Evolutionary conservation across 2,888 invertebrate species (phyloP).

Genomic region (Bombyx huttoni): DNA sequence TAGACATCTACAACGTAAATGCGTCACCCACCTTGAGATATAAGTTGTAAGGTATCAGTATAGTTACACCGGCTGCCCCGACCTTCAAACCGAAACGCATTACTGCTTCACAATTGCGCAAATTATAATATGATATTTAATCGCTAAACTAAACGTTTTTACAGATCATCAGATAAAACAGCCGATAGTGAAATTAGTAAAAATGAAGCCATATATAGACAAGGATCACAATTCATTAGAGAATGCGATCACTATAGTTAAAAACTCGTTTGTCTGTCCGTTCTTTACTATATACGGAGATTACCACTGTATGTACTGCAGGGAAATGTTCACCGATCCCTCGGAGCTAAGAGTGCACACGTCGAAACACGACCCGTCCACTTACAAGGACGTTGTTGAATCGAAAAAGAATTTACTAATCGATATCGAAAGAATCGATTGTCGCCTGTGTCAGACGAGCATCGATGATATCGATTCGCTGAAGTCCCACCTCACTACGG

Average conservation of each 20-base stretch:
- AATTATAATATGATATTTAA: no score
- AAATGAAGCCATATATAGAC: slow-evolving; percentile 6
- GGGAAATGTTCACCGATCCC: slow-evolving; percentile 38
- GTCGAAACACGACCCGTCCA: slow-evolving; percentile 28
- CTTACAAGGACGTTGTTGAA: slow-evolving; percentile 21
- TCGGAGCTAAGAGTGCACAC: slow-evolving; percentile 33
- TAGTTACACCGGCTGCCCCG: no score
- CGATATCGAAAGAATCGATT: slow-evolving; percentile 37
- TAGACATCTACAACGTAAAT: no score
- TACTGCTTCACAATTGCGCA: no score
- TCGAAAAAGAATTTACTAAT: slow-evolving; percentile 30
- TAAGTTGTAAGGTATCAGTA: no score
- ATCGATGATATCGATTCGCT: slow-evolving; percentile 33
- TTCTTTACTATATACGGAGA: slow-evolving; percentile 39
- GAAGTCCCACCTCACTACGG: slow-evolving; percentile 28
- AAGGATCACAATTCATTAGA: slow-evolving; percentile 17
- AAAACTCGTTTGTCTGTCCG: slow-evolving; percentile 40
- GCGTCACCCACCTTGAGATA: no score
- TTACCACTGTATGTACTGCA: slow-evolving; percentile 36
- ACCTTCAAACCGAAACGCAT: no score
- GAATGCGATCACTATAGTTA: slow-evolving; percentile 31
- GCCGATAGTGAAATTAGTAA: slow-evolving; percentile 4
- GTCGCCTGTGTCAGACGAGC: slow-evolving; percentile 27
- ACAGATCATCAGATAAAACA: background rate
- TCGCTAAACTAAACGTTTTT: background rate